Conservation (phyloP, 2,888 invertebrate species). For the Hydriomena furcata region DNA sequence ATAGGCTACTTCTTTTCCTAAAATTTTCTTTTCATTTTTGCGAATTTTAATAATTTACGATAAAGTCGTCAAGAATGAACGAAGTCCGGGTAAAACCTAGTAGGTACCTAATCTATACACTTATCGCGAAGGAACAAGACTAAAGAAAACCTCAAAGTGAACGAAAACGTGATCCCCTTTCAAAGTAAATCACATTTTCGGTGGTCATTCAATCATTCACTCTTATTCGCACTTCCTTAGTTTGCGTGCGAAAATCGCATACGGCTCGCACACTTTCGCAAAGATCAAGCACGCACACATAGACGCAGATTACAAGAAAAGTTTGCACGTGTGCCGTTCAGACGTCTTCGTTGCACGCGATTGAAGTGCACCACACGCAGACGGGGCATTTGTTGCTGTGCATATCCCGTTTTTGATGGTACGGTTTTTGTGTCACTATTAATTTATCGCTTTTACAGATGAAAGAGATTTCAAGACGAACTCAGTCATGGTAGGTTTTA, state of each 20-base stretch:
- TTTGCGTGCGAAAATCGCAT: slow-evolving; percentile 41
- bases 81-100: too few relatives aligned
- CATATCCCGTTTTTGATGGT: slow-evolving; percentile 7
- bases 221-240: slow-evolving; percentile 27
- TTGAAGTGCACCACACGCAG: slow-evolving; percentile 63
- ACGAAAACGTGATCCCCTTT: neutral
- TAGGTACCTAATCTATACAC: too few relatives aligned
- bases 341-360: slow-evolving; percentile 57
- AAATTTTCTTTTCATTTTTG: too few relatives aligned
- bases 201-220: slow-evolving; percentile 33
- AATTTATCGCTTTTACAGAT: too few relatives aligned
- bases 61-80: too few relatives aligned
- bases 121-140: neutral
- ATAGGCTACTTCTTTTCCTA: too few relatives aligned
- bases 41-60: too few relatives aligned
- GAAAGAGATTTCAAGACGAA: too few relatives aligned
- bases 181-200: slow-evolving; percentile 6
- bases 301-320: slow-evolving; percentile 28
- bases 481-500: too few relatives aligned
- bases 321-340: slow-evolving; percentile 43
- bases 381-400: slow-evolving; percentile 61
- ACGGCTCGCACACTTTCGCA: slow-evolving; percentile 31
- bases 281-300: slow-evolving; percentile 33
- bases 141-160: slow-evolving; percentile 1
- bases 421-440: too few relatives aligned